Evolutionary conservation across 2,797 vertebrate species (phyloP), one percentile per base, ranked within the genome.

Genomic region (Cirrhinus mrigala): DNA sequence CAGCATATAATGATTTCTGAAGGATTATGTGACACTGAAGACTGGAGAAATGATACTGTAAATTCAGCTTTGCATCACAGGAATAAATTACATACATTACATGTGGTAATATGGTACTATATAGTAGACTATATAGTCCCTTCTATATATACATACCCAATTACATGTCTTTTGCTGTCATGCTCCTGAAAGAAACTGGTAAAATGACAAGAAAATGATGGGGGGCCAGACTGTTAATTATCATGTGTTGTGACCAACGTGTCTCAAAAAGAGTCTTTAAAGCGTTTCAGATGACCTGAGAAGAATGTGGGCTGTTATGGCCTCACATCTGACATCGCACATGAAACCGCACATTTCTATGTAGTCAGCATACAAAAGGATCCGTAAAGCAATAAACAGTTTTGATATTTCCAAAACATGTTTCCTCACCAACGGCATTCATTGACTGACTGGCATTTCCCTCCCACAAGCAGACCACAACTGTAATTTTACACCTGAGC

Each of bases 361-460:
- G 27, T 20, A 83, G 60, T 3, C 2, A 83, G 48, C 9, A 2
- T 44, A 75, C 24, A 50, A 73, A 50, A 46, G 24, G 22, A 75
- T 68, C 14, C 3, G 2, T 40, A 33, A 68, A 81, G 77, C 70
- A 79, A 86, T 81, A 84, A 82, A 86, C 78, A 70, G 48, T 83
- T 85, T 83, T 79, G 27, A 80, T 79, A 80, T 84, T 83, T 85
- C 69, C 85, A 73, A 76, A 88, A 70, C 79, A 73, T 52, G 73
- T 77, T 82, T 70, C 50, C 76, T 82, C 46, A 74, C 73, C 48
- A n/a, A 87, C 82, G 56, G 71, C 93, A 94, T 94, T 95, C 93
- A 95, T 93, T 94, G 92, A 93, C 91, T 91, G 90, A 91, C 92
- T 94, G 94, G 94, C 94, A 95, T 94, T 95, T 94, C 90, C 89